These are phyloP conservation scores for Sclerurus mexicanus DNA, from an alignment of 2,113 vertebrate species.

Conservation along the genomic window DNA sequence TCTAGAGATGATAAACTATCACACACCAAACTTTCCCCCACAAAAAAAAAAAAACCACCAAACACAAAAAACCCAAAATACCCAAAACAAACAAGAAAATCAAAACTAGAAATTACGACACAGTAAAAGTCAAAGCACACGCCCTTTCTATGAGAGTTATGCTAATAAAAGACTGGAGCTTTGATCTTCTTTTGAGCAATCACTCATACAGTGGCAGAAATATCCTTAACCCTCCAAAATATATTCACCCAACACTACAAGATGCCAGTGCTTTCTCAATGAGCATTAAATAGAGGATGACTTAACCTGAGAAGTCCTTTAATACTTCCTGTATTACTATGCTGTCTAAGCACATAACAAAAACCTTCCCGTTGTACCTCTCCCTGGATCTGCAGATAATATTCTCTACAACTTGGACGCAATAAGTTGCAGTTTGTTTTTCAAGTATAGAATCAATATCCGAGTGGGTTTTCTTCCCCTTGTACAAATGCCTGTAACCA, in stretches of 20 bases:
- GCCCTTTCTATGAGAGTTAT: neutral
- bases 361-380: neutral
- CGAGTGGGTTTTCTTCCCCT: neutral
- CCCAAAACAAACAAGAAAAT: no score
- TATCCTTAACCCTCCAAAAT: neutral
- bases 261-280: neutral
- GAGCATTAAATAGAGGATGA: constrained; percentile 22
- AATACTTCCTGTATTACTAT: neutral
- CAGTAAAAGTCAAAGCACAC: neutral
- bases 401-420: neutral
- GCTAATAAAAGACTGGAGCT: neutral
- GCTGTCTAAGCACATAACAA: neutral
- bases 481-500: neutral
- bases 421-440: neutral
- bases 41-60: no score
- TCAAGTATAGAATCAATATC: constrained; percentile 17
- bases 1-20: neutral
- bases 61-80: no score
- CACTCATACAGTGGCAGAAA: neutral
- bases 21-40: neutral
- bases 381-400: fast-evolving
- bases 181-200: constrained; percentile 10
- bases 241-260: neutral
- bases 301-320: constrained; percentile 30
- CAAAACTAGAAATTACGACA: neutral